Percentiles rank a stretch among this genome's conserved stretches.
phyloP scores from a whole-genome alignment of 2,113 vertebrate species.

The Pelusios castaneus region DNA sequence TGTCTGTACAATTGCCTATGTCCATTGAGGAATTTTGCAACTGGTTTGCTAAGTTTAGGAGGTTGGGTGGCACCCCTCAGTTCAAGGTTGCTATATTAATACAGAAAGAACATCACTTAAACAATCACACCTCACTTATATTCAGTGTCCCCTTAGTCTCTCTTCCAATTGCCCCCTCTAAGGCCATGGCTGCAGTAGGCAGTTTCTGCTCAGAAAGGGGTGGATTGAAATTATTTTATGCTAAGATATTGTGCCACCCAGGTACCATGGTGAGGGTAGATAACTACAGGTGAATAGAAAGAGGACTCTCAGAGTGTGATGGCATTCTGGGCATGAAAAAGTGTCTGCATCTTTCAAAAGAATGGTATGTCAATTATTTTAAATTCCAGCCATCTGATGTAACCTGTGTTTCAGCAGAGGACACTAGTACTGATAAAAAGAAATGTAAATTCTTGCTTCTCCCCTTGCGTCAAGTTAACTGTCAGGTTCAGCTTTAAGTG shows the following conservation, averaged over 20 bases:
- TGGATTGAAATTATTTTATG: neutral
- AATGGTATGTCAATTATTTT: neutral
- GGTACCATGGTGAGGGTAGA: neutral
- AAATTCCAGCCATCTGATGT: neutral
- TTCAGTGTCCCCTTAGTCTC: neutral
- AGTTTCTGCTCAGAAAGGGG: neutral
- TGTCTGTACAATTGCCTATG: neutral
- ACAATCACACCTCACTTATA: neutral
- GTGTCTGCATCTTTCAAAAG: neutral
- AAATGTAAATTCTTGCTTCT: conserved; percentile 9
- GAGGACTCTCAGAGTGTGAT: neutral
- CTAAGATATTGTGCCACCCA: rapidly evolving
- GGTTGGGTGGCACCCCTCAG: neutral
- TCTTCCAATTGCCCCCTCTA: neutral
- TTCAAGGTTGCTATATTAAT: neutral
- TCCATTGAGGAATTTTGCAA: neutral
- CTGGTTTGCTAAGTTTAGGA: neutral
- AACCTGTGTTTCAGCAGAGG: neutral
- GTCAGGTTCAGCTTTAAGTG: conserved; percentile 16
- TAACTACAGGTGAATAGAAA: neutral
- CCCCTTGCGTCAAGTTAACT: neutral
- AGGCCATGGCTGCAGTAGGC: neutral
- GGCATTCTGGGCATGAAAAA: neutral
- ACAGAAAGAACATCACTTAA: neutral
- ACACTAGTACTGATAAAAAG: neutral